Percentiles rank a stretch among this genome's conserved stretches.
Evolutionary conservation across 2,113 vertebrate species (phyloP).

Genomic region (Lipotes vexillifer): DNA sequence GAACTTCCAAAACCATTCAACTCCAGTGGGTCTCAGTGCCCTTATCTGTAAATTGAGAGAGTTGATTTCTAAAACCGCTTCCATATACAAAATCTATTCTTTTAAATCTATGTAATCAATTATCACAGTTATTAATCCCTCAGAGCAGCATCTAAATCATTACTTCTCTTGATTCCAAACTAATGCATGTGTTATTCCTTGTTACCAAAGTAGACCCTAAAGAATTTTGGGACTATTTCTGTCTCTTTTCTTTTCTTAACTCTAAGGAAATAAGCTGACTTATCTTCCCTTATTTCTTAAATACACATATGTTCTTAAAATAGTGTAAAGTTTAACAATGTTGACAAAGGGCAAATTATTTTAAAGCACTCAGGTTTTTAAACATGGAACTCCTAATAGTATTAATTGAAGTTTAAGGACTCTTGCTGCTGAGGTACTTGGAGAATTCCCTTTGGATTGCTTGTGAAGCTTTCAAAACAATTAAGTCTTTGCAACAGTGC

Average conservation of each 20-base stretch:
- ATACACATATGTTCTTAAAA: not conserved
- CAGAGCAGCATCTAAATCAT: not conserved
- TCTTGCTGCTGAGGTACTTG: not conserved
- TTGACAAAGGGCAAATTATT: slow-evolving; percentile 12
- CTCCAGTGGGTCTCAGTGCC: not conserved
- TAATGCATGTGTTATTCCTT: not conserved
- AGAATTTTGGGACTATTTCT: not conserved
- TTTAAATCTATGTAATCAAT: not conserved
- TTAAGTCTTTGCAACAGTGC: not conserved
- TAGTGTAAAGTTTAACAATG: not conserved
- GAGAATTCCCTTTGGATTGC: slow-evolving; percentile 5
- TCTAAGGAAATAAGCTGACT: not conserved
- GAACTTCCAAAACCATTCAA: not conserved
- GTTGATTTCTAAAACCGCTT: not conserved
- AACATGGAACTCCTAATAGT: not conserved
- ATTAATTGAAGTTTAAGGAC: slow-evolving; percentile 10
- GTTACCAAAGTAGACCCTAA: not conserved
- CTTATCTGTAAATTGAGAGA: not conserved
- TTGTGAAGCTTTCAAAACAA: slow-evolving; percentile 8
- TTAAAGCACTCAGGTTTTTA: not conserved
- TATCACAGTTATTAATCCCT: not conserved
- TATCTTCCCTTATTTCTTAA: not conserved
- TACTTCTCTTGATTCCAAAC: not conserved
- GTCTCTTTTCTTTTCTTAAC: slow-evolving; percentile 30
- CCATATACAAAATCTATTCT: not conserved